Conservation (phyloP, 2,113 vertebrate species). For the Pituophis catenifer region DNA sequence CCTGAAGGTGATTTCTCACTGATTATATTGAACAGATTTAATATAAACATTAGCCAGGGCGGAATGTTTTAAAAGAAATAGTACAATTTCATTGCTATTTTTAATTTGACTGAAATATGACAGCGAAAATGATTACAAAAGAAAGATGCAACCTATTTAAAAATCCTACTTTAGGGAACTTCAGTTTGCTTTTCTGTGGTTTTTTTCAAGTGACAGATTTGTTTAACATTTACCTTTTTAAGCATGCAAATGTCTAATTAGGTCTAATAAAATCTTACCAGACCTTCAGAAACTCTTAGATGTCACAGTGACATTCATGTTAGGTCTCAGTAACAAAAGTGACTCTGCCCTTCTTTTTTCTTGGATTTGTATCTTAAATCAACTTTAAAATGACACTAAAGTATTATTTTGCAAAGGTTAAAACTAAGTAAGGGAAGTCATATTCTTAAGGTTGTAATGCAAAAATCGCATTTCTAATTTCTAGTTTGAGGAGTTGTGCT, state of each 20-base stretch:
- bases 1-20: not conserved
- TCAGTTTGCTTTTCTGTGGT: not conserved
- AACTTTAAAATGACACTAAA: not conserved
- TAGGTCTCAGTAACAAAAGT: not conserved
- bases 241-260: not conserved
- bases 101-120: not conserved
- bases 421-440: not conserved
- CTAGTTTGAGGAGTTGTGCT: not conserved
- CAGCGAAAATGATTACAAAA: not conserved
- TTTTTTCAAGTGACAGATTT: not conserved
- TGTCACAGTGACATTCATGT: conserved; percentile 5
- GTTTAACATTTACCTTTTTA: not conserved
- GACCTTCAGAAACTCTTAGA: not conserved
- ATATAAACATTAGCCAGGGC: not conserved
- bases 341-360: not conserved
- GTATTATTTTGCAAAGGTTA: not conserved
- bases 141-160: not conserved
- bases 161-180: not conserved
- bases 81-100: not conserved
- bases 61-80: not conserved
- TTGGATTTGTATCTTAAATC: not conserved
- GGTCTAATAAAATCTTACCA: not conserved
- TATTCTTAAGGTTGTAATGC: not conserved
- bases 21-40: not conserved
- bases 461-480: not conserved